Base-by-base conservation (phyloP, 2,888 invertebrate species). In the Ectropis crepuscularia region DNA sequence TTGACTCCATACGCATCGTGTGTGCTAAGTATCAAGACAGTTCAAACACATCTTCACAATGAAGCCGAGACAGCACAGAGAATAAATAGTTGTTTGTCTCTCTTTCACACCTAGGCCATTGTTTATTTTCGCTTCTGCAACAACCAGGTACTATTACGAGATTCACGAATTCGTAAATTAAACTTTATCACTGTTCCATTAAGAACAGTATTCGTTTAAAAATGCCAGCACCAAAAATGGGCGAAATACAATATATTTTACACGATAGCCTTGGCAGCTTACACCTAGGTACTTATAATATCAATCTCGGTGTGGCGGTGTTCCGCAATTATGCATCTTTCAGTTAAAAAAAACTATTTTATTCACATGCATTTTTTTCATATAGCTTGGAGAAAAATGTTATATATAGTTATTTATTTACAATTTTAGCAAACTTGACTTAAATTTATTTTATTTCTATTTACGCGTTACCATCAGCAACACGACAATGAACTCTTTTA, bases 171-270 rank as follows among this genome's bases (percentile, higher is more conserved):
- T 47, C 10, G 16, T 55, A 55, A 39, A 55, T 47, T 38, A 47
- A 12, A 46, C 54, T 47, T 11, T 39, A 55, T 7, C 5, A 8
- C 46, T 28, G 38, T 53, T 61, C 43, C 74, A 75, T 75, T 72
- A 71, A 74, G 78, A 83, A 81, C 82, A 82, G 79, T 65, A 78
- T 76, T 79, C 82, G 69, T 78, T 72, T 64, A 61, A 67, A 68
- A 71, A 73, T 71, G 72, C 73, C 67, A 75, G 75, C 75, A 75
- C 75, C 75, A 72, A 61, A 68, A 62, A 71, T 68, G 74, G 74
- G 67, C 71, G 69, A 71, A 69, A 62, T 69, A 66, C 62, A 67
- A 69, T 65, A 67, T 54, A 68, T 61, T 55, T 60, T 58, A 68
- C 67, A 70, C 47, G 37, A 48, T 68, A 70, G 62, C 63, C 59